Conservation (phyloP, 2,797 vertebrate species). For the Oceanodroma leucorhoa region DNA sequence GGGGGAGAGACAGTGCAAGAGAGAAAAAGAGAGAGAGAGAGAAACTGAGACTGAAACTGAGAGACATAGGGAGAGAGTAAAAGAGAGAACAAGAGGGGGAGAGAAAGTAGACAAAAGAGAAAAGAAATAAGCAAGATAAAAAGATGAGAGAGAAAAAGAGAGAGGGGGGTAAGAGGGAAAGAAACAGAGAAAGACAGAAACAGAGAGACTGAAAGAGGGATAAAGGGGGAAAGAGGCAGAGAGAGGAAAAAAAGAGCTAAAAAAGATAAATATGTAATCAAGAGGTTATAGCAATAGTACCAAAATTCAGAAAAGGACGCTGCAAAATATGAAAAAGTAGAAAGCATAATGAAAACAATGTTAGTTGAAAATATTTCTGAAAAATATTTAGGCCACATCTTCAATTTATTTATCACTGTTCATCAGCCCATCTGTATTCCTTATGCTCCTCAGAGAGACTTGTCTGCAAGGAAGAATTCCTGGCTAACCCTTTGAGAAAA, state of each 20-base stretch:
- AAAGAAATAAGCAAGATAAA: background rate
- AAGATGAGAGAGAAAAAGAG: background rate
- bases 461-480: background rate
- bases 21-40: background rate
- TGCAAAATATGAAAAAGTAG: background rate
- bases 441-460: background rate
- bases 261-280: background rate
- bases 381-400: background rate
- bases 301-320: background rate
- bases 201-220: background rate
- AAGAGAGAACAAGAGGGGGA: background rate
- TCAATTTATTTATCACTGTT: background rate
- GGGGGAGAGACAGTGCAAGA: background rate
- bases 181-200: background rate
- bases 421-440: background rate
- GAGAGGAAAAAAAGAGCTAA: fast-evolving
- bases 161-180: background rate
- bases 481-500: background rate
- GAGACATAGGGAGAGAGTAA: background rate
- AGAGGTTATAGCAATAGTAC: background rate
- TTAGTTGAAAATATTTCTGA: background rate
- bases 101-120: background rate
- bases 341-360: background rate
- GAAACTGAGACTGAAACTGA: background rate
- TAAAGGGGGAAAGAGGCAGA: background rate